These are phyloP conservation scores for Scophthalmus maximus DNA, from an alignment of 2,113 vertebrate species.

Conservation along the genomic window DNA sequence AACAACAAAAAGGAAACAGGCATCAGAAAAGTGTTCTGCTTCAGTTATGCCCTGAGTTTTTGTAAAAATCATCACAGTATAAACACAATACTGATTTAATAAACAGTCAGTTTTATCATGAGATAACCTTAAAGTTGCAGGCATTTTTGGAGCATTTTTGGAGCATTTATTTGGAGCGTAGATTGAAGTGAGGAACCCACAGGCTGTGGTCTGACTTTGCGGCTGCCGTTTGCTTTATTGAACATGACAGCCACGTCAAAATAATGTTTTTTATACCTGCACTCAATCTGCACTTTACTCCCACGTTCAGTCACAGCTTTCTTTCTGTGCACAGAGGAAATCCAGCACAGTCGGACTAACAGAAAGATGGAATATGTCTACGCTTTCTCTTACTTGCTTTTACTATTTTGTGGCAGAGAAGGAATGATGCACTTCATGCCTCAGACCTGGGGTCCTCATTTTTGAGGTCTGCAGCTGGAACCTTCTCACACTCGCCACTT, in stretches of 20 bases:
- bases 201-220: background rate
- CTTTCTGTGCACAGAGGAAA: background rate
- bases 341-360: background rate
- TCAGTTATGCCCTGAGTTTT: no score
- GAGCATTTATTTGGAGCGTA: no score
- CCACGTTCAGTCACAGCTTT: background rate
- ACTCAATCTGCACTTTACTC: conserved; percentile 41
- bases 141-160: no score
- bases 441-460: no score
- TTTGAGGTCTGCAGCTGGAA: background rate
- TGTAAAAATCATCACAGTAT: no score
- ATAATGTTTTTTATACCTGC: conserved; percentile 17
- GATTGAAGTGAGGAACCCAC: background rate
- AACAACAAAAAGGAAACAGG: conserved; percentile 1
- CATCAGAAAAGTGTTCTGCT: no score
- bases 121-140: background rate
- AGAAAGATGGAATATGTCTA: no score
- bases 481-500: background rate
- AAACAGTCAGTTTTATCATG: no score
- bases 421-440: background rate
- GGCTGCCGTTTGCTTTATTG: background rate
- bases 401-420: background rate
- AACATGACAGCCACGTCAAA: background rate
- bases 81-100: no score
- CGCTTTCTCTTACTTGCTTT: no score